These are phyloP conservation scores for Clinocottus analis DNA, from an alignment of 2,113 vertebrate genomes.

Conservation along the genomic window DNA sequence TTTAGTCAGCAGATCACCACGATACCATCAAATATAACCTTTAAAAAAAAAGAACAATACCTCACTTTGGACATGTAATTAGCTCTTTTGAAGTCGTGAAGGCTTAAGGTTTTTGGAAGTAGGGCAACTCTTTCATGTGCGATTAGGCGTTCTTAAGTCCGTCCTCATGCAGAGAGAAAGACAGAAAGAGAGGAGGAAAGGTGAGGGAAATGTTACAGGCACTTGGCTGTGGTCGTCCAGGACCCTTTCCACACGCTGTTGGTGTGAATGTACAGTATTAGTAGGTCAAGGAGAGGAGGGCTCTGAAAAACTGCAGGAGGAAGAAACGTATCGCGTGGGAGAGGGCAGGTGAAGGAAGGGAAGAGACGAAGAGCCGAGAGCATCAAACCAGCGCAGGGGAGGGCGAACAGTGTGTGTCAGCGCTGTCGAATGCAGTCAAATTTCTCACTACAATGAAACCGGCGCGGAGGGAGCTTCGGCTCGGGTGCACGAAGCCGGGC, in stretches of 20 bases:
- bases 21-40: slow-evolving; percentile 48
- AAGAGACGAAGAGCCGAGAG: slow-evolving; percentile 7
- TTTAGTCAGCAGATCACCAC: slow-evolving; percentile 21
- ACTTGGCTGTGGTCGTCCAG: slow-evolving; percentile 44
- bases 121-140: slow-evolving; percentile 66
- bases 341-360: not conserved
- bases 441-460: slow-evolving; percentile 49
- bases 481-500: slow-evolving; percentile 48
- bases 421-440: slow-evolving; percentile 46
- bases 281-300: not conserved
- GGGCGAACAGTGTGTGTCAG: slow-evolving; percentile 22
- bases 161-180: slow-evolving; percentile 19
- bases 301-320: not conserved
- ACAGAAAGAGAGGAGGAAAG: slow-evolving; percentile 10
- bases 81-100: slow-evolving; percentile 55
- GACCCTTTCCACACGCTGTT: slow-evolving; percentile 12
- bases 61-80: slow-evolving; percentile 47
- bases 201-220: slow-evolving; percentile 47
- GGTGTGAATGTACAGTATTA: not conserved
- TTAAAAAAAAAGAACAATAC: slow-evolving; percentile 49
- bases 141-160: slow-evolving; percentile 55
- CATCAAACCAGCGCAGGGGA: slow-evolving; percentile 29
- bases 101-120: slow-evolving; percentile 57
- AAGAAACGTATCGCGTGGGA: slow-evolving; percentile 7
- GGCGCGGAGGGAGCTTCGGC: slow-evolving; percentile 52